Evolutionary conservation across 2,797 vertebrate species (phyloP), one percentile per base, ranked within the genome.

Genomic region (Arrhamphus sclerolepis): DNA sequence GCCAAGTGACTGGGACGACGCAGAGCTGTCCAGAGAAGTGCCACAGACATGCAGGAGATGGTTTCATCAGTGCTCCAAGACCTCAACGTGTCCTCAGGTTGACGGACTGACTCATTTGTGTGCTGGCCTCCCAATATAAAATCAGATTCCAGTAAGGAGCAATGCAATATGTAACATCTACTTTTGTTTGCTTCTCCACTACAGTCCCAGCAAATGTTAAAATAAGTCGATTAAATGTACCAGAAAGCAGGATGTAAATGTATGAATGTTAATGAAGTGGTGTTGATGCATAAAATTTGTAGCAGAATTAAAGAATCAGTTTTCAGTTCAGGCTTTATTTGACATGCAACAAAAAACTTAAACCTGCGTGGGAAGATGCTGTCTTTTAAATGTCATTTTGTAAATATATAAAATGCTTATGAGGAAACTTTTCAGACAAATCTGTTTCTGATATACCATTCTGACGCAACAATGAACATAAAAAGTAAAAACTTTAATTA

Each of bases 401-500:
- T 18, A 8, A 54, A 64, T 3, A 26, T 28, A 18, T 14, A 38
- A 38, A 52, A 20, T 21, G 13, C 9, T 34, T 34, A 34, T 10
- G 6, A 31, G 29, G 34, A 52, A 38, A 52, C 29, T 8, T 18
- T 39, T 19, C 11, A 8, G 24, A n/a, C 14, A 22, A 9, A 44
- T 21, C 39, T 20, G 17, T 7, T 22, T 43, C 13, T 31, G 22
- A 57, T 46, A 60, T 34, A 31, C 13, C 31, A 61, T 22, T 6
- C 11, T 29, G 18, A 64, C 19, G 6, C 34, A 6, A 31, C 18
- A 20, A 39, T 58, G n/a, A 60, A 74, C 11, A 49, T 67, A 56
- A 62, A 69, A 72, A 71, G 68, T 73, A 75, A 77, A 88, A 83
- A 75, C 55, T 84, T 89, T 88, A 79, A 74, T 91, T 83, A 73